Evolutionary conservation across 2,113 vertebrate species (phyloP).

Genomic region (Malurus cyaneus): DNA sequence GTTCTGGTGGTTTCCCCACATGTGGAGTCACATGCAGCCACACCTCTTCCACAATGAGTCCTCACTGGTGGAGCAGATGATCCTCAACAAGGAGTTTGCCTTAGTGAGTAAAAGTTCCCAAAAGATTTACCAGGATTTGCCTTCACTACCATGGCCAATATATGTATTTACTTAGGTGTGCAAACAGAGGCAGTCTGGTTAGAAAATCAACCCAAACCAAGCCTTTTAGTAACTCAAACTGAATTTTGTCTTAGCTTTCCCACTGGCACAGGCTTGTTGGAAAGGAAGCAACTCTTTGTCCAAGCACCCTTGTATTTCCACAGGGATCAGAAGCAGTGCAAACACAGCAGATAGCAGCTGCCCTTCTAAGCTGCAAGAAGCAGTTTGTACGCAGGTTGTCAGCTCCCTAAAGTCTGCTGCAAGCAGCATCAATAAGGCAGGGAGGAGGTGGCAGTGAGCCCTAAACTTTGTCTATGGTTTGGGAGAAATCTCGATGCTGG

Average conservation of each 20-base stretch:
- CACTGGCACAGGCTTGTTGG: not conserved
- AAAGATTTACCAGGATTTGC: not conserved
- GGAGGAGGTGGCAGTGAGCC: not conserved
- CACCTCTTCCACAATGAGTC: slow-evolving; percentile 97
- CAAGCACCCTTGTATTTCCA: not conserved
- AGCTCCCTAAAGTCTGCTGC: not conserved
- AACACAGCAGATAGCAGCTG: not conserved
- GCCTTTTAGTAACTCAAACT: not conserved
- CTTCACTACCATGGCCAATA: not conserved
- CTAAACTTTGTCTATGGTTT: not conserved
- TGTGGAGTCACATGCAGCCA: slow-evolving; percentile 99
- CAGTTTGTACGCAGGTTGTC: not conserved
- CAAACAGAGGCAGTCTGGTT: not conserved
- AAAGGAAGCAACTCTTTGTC: not conserved
- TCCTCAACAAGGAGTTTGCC: slow-evolving; percentile 96
- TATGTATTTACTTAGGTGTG: not conserved
- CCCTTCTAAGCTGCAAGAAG: not conserved
- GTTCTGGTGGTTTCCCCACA: slow-evolving; percentile 99
- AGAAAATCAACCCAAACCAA: not conserved
- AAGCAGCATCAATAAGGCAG: not conserved
- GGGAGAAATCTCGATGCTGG: not conserved
- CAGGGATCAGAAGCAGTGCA: not conserved
- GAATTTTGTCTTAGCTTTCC: not conserved
- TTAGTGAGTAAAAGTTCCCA: slow-evolving; percentile 52
- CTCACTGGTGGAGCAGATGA: slow-evolving; percentile 94